Conservation (phyloP, 2,113 vertebrate genomes). For the Oreotrochilus melanogaster region DNA sequence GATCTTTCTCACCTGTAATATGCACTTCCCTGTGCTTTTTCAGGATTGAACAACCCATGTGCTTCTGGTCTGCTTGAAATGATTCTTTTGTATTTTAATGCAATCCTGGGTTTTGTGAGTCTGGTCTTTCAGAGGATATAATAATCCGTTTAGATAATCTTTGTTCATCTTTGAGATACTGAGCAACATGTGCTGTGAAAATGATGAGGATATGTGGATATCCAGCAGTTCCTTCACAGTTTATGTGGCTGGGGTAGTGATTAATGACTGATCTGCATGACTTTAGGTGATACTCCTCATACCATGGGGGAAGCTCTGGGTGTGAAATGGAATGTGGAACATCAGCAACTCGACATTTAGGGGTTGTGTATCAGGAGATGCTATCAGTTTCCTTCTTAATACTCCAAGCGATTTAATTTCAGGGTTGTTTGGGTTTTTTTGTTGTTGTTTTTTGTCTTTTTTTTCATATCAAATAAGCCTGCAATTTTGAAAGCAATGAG, state of each 20-base stretch:
- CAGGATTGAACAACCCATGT: background rate
- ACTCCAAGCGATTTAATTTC: background rate
- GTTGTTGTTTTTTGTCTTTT: too few species aligned
- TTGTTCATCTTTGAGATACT: background rate
- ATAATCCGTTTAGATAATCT: background rate
- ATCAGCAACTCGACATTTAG: background rate
- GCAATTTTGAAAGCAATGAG: background rate
- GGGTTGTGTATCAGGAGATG: background rate
- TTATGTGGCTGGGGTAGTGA: rapidly evolving
- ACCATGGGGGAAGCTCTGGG: background rate
- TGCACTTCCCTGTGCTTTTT: background rate
- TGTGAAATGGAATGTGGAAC: background rate
- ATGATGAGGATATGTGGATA: background rate
- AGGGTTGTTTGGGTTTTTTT: background rate
- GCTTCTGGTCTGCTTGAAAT: background rate
- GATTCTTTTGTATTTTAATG: background rate
- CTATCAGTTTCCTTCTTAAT: background rate
- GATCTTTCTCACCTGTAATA: background rate
- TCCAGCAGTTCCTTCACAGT: background rate
- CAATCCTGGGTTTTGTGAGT: background rate
- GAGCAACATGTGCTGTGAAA: background rate
- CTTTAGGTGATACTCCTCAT: background rate
- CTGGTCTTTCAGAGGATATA: background rate
- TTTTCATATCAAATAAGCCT: background rate
- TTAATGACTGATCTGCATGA: background rate